Evolutionary conservation across 64 coral and sea anemone genomes (phyloP).

Genomic region (Actinia equina): DNA sequence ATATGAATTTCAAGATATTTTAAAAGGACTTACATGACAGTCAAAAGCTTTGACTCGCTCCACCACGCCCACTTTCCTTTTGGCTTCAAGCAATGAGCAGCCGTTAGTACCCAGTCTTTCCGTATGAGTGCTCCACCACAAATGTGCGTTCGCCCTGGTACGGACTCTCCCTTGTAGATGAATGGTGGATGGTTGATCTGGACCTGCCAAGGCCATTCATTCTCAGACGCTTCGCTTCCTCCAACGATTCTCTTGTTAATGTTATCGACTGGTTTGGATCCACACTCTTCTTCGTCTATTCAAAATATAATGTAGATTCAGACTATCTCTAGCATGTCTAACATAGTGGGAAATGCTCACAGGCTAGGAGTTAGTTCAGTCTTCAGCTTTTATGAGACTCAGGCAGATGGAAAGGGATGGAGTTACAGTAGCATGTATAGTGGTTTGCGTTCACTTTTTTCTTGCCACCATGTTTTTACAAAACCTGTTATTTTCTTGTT

Average conservation of each 20-base stretch:
- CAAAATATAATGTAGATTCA: background rate
- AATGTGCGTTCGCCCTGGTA: constrained; percentile 9
- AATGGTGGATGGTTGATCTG: constrained; percentile 15
- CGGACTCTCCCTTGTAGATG: background rate
- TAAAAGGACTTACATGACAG: constrained; percentile 5
- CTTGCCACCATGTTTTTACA: too few species aligned
- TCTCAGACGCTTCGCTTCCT: constrained; percentile 1
- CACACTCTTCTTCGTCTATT: background rate
- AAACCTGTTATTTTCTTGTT: too few species aligned
- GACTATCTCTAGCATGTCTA: too few species aligned
- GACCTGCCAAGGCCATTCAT: constrained; percentile 22
- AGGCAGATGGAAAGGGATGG: too few species aligned
- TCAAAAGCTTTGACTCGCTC: background rate
- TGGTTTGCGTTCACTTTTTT: too few species aligned
- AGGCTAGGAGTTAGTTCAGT: too few species aligned
- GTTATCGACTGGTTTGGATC: background rate
- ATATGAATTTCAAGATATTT: too few species aligned
- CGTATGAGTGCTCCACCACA: constrained; percentile 13
- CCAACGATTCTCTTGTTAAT: constrained; percentile 13
- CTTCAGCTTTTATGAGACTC: too few species aligned
- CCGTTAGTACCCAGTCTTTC: constrained; percentile 15
- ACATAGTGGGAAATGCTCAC: too few species aligned
- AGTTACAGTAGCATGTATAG: too few species aligned
- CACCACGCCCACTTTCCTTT: constrained; percentile 21
- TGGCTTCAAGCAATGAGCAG: constrained; percentile 9